Percentiles rank a stretch among this genome's conserved stretches.
These are phyloP conservation scores for Grallaria varia DNA, from an alignment of 2,113 vertebrate species.

Conservation along the genomic window DNA sequence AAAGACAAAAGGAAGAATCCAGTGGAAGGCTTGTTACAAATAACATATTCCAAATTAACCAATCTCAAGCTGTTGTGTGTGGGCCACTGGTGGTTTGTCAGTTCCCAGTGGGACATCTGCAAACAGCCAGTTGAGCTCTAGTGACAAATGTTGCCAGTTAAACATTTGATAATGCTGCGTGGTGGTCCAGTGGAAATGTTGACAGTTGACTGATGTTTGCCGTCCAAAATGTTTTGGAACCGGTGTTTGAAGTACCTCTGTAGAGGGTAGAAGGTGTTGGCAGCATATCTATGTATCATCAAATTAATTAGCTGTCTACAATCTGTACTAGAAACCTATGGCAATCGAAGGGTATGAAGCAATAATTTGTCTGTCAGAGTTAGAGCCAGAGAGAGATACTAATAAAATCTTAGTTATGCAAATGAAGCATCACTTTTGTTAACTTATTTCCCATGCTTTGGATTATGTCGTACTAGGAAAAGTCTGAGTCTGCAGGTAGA, in stretches of 20 bases:
- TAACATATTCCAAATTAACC: background rate
- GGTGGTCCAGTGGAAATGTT: background rate
- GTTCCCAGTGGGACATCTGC: background rate
- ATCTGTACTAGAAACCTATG: background rate
- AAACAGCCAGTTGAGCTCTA: background rate
- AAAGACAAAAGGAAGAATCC: conserved; percentile 21
- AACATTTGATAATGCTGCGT: background rate
- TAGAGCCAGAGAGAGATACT: background rate
- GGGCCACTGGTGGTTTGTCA: background rate
- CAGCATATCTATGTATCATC: background rate
- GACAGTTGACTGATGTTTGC: background rate
- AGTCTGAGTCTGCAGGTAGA: background rate
- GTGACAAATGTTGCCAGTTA: background rate
- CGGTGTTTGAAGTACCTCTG: background rate
- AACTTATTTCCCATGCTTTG: background rate
- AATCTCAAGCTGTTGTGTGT: background rate
- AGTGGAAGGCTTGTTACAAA: background rate
- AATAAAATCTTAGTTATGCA: background rate
- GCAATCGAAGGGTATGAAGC: background rate
- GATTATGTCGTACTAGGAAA: background rate
- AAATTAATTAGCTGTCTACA: background rate
- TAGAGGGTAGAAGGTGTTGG: background rate
- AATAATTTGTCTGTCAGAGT: background rate
- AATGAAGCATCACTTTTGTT: fast-evolving
- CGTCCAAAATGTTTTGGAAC: background rate